These are phyloP conservation scores for Drosophila yakuba DNA, from an alignment of 1,140 invertebrate species.

Conservation along the genomic window DNA sequence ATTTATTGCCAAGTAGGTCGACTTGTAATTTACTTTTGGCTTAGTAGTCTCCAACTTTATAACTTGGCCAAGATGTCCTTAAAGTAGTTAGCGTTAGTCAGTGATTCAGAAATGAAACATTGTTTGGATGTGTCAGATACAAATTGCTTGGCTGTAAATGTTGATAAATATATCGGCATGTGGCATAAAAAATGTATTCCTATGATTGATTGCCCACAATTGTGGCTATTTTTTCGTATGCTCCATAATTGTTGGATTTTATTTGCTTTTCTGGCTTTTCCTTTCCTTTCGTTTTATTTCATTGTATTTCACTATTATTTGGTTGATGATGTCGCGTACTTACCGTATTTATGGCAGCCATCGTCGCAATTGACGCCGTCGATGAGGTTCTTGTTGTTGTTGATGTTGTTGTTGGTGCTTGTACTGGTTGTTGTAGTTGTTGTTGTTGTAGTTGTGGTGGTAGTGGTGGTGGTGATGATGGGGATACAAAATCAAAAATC, in stretches of 20 bases:
- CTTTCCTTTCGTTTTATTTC: neutral
- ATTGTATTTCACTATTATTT: conserved; percentile 5
- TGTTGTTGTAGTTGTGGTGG: conserved; percentile 68
- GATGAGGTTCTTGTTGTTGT: conserved; percentile 61
- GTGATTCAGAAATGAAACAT: conserved; percentile 17
- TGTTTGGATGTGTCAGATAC: conserved; percentile 39
- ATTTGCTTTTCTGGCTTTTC: conserved; percentile 25
- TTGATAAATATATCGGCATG: conserved; percentile 23
- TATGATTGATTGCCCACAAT: conserved; percentile 63
- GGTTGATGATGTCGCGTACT: conserved; percentile 62
- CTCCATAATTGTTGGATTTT: conserved; percentile 39
- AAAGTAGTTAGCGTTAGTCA: neutral
- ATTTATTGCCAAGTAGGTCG: neutral
- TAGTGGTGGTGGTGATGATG: conserved; percentile 81
- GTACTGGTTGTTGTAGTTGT: conserved; percentile 67
- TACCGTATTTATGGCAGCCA: conserved; percentile 84
- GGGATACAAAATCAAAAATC: conserved; percentile 83
- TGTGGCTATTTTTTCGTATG: conserved; percentile 14
- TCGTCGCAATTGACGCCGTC: conserved; percentile 80
- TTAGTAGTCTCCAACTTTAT: neutral
- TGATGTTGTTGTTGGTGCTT: conserved; percentile 58
- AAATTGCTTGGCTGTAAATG: conserved; percentile 21
- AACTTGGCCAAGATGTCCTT: neutral
- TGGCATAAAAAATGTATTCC: conserved; percentile 44
- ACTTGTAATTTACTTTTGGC: neutral